A percentile compares a stretch with the other conserved stretches of the same genome.
These are phyloP conservation scores for Pollenia angustigena DNA, from an alignment of 2,888 invertebrate species.

Conservation along the genomic window DNA sequence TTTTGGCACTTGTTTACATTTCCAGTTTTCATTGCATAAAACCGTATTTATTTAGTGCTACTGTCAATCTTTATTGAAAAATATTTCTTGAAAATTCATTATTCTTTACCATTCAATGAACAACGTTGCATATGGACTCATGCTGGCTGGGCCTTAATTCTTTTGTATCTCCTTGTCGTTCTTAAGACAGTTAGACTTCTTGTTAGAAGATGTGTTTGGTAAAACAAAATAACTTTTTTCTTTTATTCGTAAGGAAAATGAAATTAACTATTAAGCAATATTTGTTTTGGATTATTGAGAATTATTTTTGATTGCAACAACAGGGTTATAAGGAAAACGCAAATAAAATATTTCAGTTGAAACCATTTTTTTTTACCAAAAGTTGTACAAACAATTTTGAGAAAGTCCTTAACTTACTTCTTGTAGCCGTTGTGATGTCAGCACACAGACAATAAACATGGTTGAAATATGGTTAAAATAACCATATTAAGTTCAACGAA, in stretches of 20 bases:
- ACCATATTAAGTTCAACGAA: too few relatives aligned
- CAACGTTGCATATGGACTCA: conserved; percentile 28
- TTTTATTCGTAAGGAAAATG: conserved; percentile 46
- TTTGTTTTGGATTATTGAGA: conserved; percentile 68
- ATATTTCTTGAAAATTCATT: conserved; percentile 44
- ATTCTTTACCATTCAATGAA: neutral
- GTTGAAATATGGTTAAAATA: too few relatives aligned
- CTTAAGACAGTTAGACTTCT: conserved; percentile 23
- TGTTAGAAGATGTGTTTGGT: conserved; percentile 36
- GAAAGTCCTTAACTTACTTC: too few relatives aligned
- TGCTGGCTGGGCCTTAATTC: conserved; percentile 58
- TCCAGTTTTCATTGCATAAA: conserved; percentile 48
- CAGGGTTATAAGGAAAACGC: conserved; percentile 28
- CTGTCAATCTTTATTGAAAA: conserved; percentile 59
- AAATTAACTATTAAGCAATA: conserved; percentile 68
- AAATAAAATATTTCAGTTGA: too few relatives aligned
- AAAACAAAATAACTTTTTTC: conserved; percentile 57
- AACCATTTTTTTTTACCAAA: too few relatives aligned
- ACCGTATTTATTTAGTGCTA: conserved; percentile 71
- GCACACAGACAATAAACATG: too few relatives aligned
- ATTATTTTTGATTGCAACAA: conserved; percentile 22
- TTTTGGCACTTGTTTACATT: conserved; percentile 75
- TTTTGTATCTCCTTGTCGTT: conserved; percentile 30
- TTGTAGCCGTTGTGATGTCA: too few relatives aligned
- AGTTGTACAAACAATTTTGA: too few relatives aligned